Evolutionary conservation across 2,113 vertebrate genomes (phyloP).

Genomic region (Psilopsiagon aymara): DNA sequence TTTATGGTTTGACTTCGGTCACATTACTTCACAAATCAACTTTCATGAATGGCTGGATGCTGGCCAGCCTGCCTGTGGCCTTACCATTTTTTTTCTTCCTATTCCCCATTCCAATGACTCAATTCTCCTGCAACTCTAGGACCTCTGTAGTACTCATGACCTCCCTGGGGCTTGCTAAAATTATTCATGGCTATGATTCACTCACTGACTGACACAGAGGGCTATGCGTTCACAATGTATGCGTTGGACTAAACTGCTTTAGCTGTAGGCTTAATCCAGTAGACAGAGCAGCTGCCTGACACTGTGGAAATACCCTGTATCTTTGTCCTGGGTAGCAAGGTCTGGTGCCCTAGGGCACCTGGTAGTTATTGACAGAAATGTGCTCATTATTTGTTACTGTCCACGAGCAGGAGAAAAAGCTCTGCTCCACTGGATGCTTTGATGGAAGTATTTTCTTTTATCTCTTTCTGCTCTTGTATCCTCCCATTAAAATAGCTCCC

Average conservation of each 20-base stretch:
- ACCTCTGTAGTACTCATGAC: not conserved
- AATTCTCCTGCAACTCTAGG: not conserved
- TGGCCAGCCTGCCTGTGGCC: not conserved
- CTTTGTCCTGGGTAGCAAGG: not conserved
- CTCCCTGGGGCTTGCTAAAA: not conserved
- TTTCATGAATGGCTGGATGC: not conserved
- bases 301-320: not conserved
- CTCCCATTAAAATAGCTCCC: not conserved
- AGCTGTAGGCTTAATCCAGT: constrained; percentile 4
- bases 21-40: constrained; percentile 3
- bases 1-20: not conserved
- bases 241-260: not conserved
- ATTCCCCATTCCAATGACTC: not conserved
- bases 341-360: not conserved
- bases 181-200: not conserved
- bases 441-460: not conserved
- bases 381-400: not conserved
- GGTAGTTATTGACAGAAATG: not conserved
- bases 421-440: not conserved
- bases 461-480: not conserved
- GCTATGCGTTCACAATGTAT: fast-evolving
- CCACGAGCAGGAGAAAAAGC: not conserved
- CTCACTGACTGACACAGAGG: not conserved
- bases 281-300: constrained; percentile 51
- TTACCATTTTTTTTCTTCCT: not conserved